A percentile compares a stretch with the other conserved stretches of the same genome.
Conservation (phyloP, 1,140 invertebrate genomes). For the Phenacoccus solenopsis region DNA sequence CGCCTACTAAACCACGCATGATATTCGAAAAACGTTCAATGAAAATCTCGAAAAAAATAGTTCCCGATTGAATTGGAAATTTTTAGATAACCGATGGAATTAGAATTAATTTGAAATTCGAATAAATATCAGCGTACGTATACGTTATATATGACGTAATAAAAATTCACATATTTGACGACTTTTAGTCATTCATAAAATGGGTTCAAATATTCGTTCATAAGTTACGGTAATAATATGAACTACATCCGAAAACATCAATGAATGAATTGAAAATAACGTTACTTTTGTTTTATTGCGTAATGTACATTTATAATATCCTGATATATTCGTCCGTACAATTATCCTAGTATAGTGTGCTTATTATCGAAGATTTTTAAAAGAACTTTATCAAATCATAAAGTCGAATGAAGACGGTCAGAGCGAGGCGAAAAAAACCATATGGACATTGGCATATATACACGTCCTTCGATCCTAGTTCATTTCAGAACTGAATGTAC, state of each 20-base stretch:
- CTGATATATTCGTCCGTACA: not conserved
- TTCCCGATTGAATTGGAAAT: not conserved
- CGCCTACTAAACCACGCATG: slow-evolving; percentile 22
- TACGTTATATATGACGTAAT: too few species aligned
- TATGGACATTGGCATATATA: not conserved
- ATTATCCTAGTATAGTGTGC: not conserved
- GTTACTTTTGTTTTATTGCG: slow-evolving; percentile 16
- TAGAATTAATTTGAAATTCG: not conserved
- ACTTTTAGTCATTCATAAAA: too few species aligned
- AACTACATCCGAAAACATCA: slow-evolving; percentile 16
- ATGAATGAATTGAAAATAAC: slow-evolving; percentile 18
- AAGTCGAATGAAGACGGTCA: too few species aligned
- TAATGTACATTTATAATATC: slow-evolving; percentile 3
- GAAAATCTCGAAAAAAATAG: slow-evolving; percentile 12
- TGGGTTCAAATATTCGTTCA: slow-evolving; percentile 5
- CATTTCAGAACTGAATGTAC: not conserved
- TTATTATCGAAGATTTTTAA: not conserved
- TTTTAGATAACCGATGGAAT: too few species aligned
- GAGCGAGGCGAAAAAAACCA: too few species aligned
- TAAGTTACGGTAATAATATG: slow-evolving; percentile 15
- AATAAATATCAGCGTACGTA: not conserved
- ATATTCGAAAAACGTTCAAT: slow-evolving; percentile 18
- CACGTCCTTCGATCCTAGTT: not conserved
- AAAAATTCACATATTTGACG: not conserved
- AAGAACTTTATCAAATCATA: not conserved